Evolutionary conservation across 2,113 vertebrate species (phyloP), one percentile per base, ranked within the genome.

Genomic region (Leptodactylus fuscus): DNA sequence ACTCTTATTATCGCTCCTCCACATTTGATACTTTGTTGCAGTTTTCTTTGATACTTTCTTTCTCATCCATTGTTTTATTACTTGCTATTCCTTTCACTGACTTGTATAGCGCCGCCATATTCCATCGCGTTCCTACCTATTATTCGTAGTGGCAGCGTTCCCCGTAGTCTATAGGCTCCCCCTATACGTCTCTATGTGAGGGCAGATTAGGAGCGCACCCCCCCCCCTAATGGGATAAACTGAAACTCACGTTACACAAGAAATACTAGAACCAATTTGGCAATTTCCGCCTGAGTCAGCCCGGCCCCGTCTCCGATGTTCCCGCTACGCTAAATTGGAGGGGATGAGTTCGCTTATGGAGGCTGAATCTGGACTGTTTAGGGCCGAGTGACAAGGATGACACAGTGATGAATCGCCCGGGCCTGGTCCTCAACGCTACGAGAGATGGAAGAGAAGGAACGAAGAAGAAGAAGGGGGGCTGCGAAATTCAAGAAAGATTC

Each of bases 251-350:
- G 53, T 44, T 73, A 58, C 44, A 53, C 27, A 71, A 46, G 53
- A 82, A 48, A 38, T 73, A 20, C 51, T 90, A 90, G 91, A 92
- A 92, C 90, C 91, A 92, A 91, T 83, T 46, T 44, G 29, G 34
- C 81, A 83, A 83, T 92, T 91, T 91, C 90, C 89, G 85, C 86
- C 88, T 79, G 88, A 0, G 10, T 85, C 88, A 49, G 1, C 51
- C 90, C 13, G 75, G 89, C 84, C 87, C 88, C 88, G 75, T 87
- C 89, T 92, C 89, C 90, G 90, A 92, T 92, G 90, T 91, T 91
- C 89, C 89, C 86, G 88, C 91, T 90, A 85, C 90, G 90, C 89
- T 87, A 89, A 92, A 92, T 90, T 91, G 91, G 81, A 29, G 88
- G 88, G 87, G 87, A 88, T 88, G 88, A 88, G 83, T 74, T 70